Percentiles rank a stretch among this genome's conserved stretches.
Evolutionary conservation across 2,888 invertebrate genomes (phyloP).

Genomic region (Deroplatys truncata): DNA sequence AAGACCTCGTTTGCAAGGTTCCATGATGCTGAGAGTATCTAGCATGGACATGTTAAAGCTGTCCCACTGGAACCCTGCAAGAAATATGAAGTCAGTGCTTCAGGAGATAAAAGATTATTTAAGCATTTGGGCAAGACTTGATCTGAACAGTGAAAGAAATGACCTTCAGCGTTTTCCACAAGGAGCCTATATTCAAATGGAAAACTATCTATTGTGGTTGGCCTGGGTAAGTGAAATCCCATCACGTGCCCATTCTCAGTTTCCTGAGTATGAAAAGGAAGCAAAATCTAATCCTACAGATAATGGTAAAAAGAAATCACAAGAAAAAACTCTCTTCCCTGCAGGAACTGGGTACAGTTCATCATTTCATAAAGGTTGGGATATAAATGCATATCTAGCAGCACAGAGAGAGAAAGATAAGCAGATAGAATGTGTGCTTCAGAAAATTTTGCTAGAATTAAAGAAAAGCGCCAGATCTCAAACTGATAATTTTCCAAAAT

Average conservation of each 20-base stretch:
- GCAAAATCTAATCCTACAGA: not conserved
- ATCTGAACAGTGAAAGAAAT: slow-evolving; percentile 38
- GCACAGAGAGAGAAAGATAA: slow-evolving; percentile 42
- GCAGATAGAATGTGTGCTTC: slow-evolving; percentile 36
- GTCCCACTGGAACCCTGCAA: slow-evolving; percentile 42
- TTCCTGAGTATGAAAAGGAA: not conserved
- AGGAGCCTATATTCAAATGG: slow-evolving; percentile 40
- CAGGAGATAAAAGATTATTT: slow-evolving; percentile 40
- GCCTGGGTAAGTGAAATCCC: slow-evolving; percentile 37
- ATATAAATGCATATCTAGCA: slow-evolving; percentile 40
- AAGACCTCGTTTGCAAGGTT: slow-evolving; percentile 40
- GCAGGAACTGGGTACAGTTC: slow-evolving; percentile 29
- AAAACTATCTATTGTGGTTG: slow-evolving; percentile 40
- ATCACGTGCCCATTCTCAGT: slow-evolving; percentile 21
- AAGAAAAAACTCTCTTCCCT: slow-evolving; percentile 18
- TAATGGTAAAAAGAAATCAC: not conserved
- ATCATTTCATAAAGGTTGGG: slow-evolving; percentile 36
- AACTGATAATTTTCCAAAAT: not conserved
- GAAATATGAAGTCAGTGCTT: slow-evolving; percentile 41
- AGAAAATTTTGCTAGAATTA: slow-evolving; percentile 29
- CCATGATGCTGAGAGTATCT: slow-evolving; percentile 32
- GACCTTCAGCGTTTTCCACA: slow-evolving; percentile 36
- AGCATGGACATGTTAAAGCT: slow-evolving; percentile 41
- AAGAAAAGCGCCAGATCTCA: not conserved
- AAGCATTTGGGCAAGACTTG: slow-evolving; percentile 39